Base-by-base conservation (phyloP, 1,140 invertebrate genomes). In the Papilio helenus region DNA sequence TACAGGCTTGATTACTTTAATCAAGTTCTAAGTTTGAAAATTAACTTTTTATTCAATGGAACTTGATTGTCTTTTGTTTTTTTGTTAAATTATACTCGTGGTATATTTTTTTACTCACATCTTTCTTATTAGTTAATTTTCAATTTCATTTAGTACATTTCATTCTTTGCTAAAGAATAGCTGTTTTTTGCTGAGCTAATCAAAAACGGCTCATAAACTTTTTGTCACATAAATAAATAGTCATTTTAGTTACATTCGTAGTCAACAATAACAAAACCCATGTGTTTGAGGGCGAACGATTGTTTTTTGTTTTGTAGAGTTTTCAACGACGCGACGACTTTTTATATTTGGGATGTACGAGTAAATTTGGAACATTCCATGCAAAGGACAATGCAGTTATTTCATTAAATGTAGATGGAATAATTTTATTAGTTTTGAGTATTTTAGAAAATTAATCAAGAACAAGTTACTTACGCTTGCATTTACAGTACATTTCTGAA, bases 1-100 rank as follows among this genome's bases (percentile, higher is more conserved):
- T 68, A 79, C 49, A 73, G 77, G 49, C 79, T 68, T 68, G 26
- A 68, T 55, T 55, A 9, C n/a, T 3, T 16, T 18, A 18, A 20
- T 55, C 7, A 20, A 55, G 51, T 55, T 55, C 51, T 55, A 71
- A 8, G 20, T 46, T 82, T 58, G 23, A 12, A 55, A 61, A 58
- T 34, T 14, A 65, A 80, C 29, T 72, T 42, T 61, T 55, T 23
- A 55, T 58, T 72, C 39, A 23, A 26, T 55, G 20, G 76, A 58
- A 44, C 18, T 14, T 14, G 44, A 20, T 55, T 3, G 18, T 20
- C 51, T 55, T 55, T 55, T 55, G 7, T n/a, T 55, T 55, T 20
- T 8, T 18, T 51, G 8, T 18, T 20, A 20, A 8, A n/a, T 55
- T 20, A 20, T 20, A 46, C n/a, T n/a, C n/a, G n/a, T n/a, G n/a